These are phyloP conservation scores for Muscicapa striata DNA, from an alignment of 2,797 vertebrate genomes.

Conservation along the genomic window DNA sequence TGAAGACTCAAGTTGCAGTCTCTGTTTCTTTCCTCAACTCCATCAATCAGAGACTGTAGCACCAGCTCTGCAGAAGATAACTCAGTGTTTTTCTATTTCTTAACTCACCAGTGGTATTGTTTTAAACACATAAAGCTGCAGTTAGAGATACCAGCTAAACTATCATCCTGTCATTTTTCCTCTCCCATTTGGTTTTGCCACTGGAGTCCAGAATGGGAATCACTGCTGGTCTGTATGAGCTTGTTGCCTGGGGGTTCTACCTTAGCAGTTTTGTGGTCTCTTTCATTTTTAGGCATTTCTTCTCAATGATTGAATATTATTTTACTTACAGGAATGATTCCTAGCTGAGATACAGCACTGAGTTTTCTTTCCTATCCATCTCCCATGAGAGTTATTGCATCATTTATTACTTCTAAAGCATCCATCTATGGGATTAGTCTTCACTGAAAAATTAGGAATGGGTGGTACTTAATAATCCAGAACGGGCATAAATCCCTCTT, in stretches of 20 bases:
- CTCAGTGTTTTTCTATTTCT: neutral
- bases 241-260: neutral
- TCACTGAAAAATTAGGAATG: constrained; percentile 20
- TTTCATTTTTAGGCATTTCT: constrained; percentile 6
- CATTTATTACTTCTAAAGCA: constrained; percentile 42
- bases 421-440: neutral
- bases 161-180: neutral
- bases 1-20: neutral
- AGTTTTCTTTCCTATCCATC: neutral
- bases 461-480: neutral
- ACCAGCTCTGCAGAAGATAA: neutral
- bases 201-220: neutral
- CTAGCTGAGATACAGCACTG: neutral
- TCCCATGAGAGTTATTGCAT: constrained; percentile 5
- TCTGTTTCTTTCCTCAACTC: neutral
- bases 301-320: neutral
- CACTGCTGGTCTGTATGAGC: neutral
- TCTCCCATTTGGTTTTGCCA: neutral
- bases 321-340: constrained; percentile 30
- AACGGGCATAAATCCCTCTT: neutral
- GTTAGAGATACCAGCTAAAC: neutral
- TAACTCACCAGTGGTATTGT: neutral
- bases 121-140: neutral
- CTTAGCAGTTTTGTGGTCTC: neutral
- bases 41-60: neutral